Evolutionary conservation across 2,888 invertebrate species (phyloP), one percentile per base, ranked within the genome.

Genomic region (Helleia helle): DNA sequence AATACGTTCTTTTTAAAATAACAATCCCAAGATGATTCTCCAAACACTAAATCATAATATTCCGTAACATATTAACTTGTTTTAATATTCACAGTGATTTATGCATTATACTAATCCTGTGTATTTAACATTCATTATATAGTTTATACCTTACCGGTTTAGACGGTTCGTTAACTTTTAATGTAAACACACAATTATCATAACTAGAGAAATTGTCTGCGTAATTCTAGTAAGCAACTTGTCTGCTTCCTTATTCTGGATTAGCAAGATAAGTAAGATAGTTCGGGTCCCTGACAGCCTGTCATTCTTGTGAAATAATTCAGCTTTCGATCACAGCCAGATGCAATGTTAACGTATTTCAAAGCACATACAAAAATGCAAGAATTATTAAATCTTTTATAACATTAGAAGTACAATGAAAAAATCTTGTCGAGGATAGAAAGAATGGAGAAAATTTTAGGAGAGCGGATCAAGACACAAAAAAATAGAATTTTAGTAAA

Each of bases 131-230:
- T 31, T 31, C 17, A 31, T 31, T 31, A 11, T 31, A 18, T 14
- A 30, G 9, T 30, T 30, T 17, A 31, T 31, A 5, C 5, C 9
- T 31, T 18, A 31, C 22, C 22, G 22, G 17, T 17, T 4, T 31
- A 9, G 17, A 17, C 31, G 18, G 18, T 31, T 31, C 31, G 31
- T 31, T 31, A 31, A 17, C 31, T 31, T 22, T 31, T 31, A 31
- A 31, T 31, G 18, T 31, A 31, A 31, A 31, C 18, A 31, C 11
- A 17, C 17, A 9, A 31, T 18, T 31, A 31, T 31, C 31, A 31
- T 31, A 31, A 31, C 31, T 31, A 11, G 31, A 31, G 31, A 31
- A 31, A 31, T 18, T 31, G 31, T 22, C 22, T 31, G 31, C 15
- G 31, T 18, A 31, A 31, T 31, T 31, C 18, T 11, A 31, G 31